These are phyloP conservation scores for Drosophila tripunctata DNA, from an alignment of 2,888 invertebrate genomes.

Conservation along the genomic window DNA sequence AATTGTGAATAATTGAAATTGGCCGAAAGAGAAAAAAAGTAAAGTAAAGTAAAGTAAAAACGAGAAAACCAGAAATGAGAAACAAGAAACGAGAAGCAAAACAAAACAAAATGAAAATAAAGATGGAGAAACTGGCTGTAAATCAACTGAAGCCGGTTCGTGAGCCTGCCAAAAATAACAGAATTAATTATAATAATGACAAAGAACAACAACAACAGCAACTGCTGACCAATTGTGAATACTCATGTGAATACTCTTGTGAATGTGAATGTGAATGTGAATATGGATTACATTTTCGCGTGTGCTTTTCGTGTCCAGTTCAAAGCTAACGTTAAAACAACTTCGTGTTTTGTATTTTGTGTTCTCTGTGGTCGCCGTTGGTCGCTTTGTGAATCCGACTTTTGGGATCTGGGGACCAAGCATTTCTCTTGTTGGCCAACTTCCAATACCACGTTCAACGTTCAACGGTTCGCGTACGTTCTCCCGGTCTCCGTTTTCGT, in stretches of 20 bases:
- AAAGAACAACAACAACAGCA: conserved; percentile 10
- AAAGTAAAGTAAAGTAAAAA: conserved; percentile 5
- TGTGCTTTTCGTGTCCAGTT: conserved; percentile 42
- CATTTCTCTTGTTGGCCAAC: background rate
- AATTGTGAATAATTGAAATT: conserved; percentile 62
- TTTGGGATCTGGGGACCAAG: conserved; percentile 13
- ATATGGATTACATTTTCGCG: conserved; percentile 68
- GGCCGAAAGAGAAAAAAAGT: conserved; percentile 13
- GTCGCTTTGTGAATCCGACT: conserved; percentile 1
- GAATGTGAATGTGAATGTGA: conserved; percentile 35
- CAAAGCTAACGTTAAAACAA: conserved; percentile 43
- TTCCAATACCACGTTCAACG: conserved; percentile 5
- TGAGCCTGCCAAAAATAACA: conserved; percentile 46
- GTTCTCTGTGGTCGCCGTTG: conserved; percentile 25
- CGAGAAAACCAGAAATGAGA: conserved; percentile 1
- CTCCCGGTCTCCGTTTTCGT: background rate
- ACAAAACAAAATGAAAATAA: conserved; percentile 5
- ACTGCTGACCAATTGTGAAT: conserved; percentile 21
- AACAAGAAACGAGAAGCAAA: conserved; percentile 6
- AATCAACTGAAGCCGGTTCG: conserved; percentile 59
- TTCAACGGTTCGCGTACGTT: conserved; percentile 23
- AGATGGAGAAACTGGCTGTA: conserved; percentile 40
- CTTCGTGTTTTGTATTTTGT: conserved; percentile 26
- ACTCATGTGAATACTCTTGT: conserved; percentile 10
- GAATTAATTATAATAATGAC: conserved; percentile 60